phyloP scores from a whole-genome alignment of 2,888 invertebrate species.

The Drosophila austrosaltans region DNA sequence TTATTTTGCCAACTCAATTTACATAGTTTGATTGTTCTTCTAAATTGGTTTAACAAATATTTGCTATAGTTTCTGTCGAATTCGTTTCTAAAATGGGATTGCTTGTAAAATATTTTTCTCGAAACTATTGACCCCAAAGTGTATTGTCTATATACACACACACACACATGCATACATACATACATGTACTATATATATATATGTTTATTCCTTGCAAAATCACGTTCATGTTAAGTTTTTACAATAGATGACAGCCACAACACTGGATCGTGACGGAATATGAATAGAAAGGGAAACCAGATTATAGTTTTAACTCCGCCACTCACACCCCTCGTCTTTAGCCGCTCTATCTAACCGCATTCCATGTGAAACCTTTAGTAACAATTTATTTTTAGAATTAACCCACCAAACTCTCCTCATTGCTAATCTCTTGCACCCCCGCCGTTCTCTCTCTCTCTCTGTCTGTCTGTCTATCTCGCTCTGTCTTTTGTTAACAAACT shows the following conservation, averaged over 20 bases:
- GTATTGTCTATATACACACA: background rate
- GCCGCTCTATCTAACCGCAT: background rate
- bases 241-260: constrained; percentile 11
- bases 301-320: constrained; percentile 31
- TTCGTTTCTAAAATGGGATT: too few relatives aligned
- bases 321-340: background rate
- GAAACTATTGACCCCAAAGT: constrained; percentile 5
- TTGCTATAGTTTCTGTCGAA: too few relatives aligned
- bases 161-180: background rate
- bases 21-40: too few relatives aligned
- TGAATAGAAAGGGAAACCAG: constrained; percentile 65
- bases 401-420: background rate
- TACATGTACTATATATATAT: background rate
- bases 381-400: constrained; percentile 19
- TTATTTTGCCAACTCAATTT: background rate
- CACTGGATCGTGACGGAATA: constrained; percentile 62
- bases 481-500: background rate
- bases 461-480: too few relatives aligned
- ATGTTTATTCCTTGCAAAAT: background rate
- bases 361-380: constrained; percentile 17
- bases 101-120: background rate
- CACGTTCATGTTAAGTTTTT: background rate
- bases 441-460: too few relatives aligned
- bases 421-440: background rate
- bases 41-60: too few relatives aligned